A percentile compares a stretch with the other conserved stretches of the same genome.
Conservation (phyloP, 2,113 vertebrate species). For the Hippocampus zosterae region DNA sequence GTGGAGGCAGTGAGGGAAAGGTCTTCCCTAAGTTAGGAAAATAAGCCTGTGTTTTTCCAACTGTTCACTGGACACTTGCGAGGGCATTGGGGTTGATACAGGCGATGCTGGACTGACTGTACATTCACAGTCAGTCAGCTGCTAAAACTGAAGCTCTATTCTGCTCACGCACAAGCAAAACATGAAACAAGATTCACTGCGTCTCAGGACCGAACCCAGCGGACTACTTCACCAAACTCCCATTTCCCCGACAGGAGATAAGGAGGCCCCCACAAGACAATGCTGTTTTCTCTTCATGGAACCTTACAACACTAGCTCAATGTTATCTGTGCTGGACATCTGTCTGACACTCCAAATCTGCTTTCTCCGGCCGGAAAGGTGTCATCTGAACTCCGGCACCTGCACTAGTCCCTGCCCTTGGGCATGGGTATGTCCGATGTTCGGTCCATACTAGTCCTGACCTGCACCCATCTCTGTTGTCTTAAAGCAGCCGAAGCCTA, state of each 20-base stretch:
- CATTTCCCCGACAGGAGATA: constrained; percentile 49
- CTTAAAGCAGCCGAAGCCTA: constrained; percentile 41
- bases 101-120: constrained; percentile 18
- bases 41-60: constrained; percentile 61
- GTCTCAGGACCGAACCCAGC: constrained; percentile 11
- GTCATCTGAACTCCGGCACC: constrained; percentile 34
- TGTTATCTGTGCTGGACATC: constrained; percentile 60
- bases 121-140: constrained; percentile 24
- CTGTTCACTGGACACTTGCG: constrained; percentile 50
- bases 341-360: constrained; percentile 47
- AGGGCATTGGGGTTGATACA: constrained; percentile 23
- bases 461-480: constrained; percentile 27
- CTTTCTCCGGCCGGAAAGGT: constrained; percentile 33
- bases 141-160: constrained; percentile 18
- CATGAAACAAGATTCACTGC: constrained; percentile 41
- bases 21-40: constrained; percentile 57
- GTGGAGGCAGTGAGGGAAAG: constrained; percentile 39
- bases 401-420: constrained; percentile 24
- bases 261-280: constrained; percentile 49
- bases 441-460: constrained; percentile 12
- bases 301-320: constrained; percentile 55
- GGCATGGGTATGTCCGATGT: constrained; percentile 31
- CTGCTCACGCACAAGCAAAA: constrained; percentile 32
- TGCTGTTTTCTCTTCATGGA: constrained; percentile 46
- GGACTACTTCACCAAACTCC: constrained; percentile 25